phyloP scores from a whole-genome alignment of 2,888 invertebrate genomes.

The Dolichomitus sp. region DNA sequence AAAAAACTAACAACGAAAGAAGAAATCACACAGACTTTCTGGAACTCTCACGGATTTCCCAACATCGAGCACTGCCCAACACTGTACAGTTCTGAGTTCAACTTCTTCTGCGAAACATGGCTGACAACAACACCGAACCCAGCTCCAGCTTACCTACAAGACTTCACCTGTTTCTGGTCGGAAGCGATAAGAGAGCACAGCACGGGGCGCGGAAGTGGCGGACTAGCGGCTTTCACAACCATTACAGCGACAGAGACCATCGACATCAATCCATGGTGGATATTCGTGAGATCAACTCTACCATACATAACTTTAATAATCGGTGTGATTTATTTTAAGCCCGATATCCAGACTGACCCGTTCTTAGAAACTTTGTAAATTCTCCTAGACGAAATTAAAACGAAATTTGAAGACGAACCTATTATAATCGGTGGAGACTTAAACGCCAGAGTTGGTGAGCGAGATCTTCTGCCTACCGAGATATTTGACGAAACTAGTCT shows the following conservation, averaged over 20 bases:
- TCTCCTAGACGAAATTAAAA: slow-evolving; percentile 14
- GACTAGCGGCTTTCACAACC: neutral
- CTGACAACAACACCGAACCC: slow-evolving; percentile 14
- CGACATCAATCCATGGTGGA: slow-evolving; percentile 25
- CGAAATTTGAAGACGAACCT: neutral
- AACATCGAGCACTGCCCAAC: neutral
- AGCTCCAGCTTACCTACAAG: neutral
- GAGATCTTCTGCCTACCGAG: slow-evolving; percentile 11
- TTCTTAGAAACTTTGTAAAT: neutral
- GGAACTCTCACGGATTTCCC: slow-evolving; percentile 17
- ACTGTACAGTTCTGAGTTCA: slow-evolving; percentile 1
- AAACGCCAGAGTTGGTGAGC: slow-evolving; percentile 5
- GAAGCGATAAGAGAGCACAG: slow-evolving; percentile 7
- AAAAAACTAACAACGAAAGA: slow-evolving; percentile 14
- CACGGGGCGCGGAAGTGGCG: slow-evolving; percentile 16
- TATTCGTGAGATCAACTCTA: neutral
- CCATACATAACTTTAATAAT: neutral
- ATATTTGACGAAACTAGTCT: neutral
- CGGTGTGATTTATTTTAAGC: slow-evolving; percentile 19
- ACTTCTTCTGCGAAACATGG: slow-evolving; percentile 5
- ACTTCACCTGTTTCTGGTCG: neutral
- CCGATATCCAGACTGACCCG: neutral
- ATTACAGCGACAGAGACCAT: neutral
- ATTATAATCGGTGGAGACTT: neutral
- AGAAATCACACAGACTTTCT: slow-evolving; percentile 3